Conservation (phyloP, 2,797 vertebrate species). For the Acrocephalus scirpaceus region DNA sequence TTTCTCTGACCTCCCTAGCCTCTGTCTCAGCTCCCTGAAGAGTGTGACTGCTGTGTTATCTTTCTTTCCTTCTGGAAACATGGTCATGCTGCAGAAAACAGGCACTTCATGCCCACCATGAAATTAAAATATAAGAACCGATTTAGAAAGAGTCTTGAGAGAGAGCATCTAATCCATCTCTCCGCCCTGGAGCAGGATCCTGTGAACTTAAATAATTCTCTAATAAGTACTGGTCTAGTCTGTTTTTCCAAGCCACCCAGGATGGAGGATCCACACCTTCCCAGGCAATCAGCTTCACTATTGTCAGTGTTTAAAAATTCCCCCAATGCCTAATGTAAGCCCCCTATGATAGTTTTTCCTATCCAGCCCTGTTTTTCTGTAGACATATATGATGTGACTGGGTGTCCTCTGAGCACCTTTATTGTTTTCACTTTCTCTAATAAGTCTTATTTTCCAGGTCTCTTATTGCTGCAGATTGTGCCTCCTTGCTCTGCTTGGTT, state of each 20-base stretch:
- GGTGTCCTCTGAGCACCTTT: not conserved
- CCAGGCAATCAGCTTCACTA: not conserved
- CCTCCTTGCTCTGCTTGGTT: not conserved
- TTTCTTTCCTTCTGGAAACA: not conserved
- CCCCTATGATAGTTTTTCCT: not conserved
- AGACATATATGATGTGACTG: not conserved
- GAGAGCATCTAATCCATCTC: not conserved
- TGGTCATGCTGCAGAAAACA: not conserved
- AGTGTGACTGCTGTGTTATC: not conserved
- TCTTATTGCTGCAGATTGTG: not conserved
- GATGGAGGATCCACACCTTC: not conserved
- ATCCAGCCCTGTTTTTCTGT: not conserved
- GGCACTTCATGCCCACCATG: rapidly evolving
- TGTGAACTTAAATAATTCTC: not conserved
- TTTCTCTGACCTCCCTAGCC: not conserved
- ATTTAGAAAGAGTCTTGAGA: not conserved
- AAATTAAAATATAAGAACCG: not conserved
- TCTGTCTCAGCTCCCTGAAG: not conserved
- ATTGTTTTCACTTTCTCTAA: not conserved
- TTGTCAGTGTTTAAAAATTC: not conserved
- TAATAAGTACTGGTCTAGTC: not conserved
- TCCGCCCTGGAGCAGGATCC: not conserved
- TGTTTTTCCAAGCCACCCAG: conserved; percentile 1
- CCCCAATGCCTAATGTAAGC: not conserved
- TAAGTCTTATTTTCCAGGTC: not conserved